These are phyloP conservation scores for Myxocyprinus asiaticus DNA, from an alignment of 2,113 vertebrate species.

Conservation along the genomic window DNA sequence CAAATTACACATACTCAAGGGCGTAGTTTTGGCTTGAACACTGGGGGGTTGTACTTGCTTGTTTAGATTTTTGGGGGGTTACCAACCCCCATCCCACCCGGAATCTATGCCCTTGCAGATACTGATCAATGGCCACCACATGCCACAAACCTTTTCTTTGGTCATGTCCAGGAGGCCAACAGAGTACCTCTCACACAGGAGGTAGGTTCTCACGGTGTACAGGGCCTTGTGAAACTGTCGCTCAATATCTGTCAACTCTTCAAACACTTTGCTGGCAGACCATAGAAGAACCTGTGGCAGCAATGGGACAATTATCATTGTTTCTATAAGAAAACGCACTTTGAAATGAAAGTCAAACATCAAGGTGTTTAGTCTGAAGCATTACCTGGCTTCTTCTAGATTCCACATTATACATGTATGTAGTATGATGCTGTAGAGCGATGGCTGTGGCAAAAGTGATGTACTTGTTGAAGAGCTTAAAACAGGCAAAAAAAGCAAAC, in stretches of 20 bases:
- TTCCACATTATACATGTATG: conserved; percentile 88
- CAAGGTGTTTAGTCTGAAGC: background rate
- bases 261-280: conserved; percentile 98
- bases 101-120: no score
- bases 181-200: conserved; percentile 91
- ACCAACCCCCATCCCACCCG: no score
- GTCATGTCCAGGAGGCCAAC: conserved; percentile 95
- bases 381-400: conserved; percentile 91
- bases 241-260: conserved; percentile 96
- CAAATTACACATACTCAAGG: no score
- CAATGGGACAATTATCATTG: no score
- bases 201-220: conserved; percentile 87
- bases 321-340: no score
- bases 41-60: no score
- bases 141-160: conserved; percentile 89
- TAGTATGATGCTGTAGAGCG: conserved; percentile 75
- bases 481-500: background rate
- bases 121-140: no score
- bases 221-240: conserved; percentile 98
- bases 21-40: no score
- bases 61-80: no score
- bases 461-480: conserved; percentile 92
- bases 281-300: conserved; percentile 84
- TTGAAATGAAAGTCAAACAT: no score
- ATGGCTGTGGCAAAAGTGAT: conserved; percentile 83